Percentiles rank a stretch among this genome's conserved stretches.
These are phyloP conservation scores for Andrena fulva DNA, from an alignment of 2,888 invertebrate genomes.

Conservation along the genomic window DNA sequence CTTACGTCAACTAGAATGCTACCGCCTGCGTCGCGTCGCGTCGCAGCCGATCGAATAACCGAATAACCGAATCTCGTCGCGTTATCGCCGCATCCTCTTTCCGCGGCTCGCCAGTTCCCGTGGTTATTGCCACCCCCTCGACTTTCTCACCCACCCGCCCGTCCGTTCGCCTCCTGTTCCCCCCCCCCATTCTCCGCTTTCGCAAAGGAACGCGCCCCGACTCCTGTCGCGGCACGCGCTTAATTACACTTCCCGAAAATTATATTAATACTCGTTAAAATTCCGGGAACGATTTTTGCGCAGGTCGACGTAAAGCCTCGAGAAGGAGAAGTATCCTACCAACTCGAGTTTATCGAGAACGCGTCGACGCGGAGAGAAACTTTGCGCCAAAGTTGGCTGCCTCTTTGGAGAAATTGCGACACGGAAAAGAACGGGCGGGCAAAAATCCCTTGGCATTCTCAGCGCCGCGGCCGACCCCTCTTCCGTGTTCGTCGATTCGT, in stretches of 20 bases:
- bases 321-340: neutral
- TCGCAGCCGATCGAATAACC: constrained; percentile 60
- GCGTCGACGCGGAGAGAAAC: neutral
- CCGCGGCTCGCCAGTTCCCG: neutral
- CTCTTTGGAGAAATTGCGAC: neutral
- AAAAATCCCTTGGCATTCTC: neutral
- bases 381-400: neutral
- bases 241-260: constrained; percentile 71
- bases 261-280: constrained; percentile 75
- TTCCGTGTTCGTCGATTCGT: neutral
- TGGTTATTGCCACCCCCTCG: constrained; percentile 1
- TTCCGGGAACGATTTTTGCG: constrained; percentile 70
- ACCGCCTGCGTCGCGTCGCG: neutral
- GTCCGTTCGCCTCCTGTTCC: constrained; percentile 4
- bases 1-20: constrained; percentile 55
- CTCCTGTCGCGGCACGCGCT: constrained; percentile 29
- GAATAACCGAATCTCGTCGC: constrained; percentile 51
- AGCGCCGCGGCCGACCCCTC: neutral
- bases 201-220: neutral
- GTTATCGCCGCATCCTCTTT: constrained; percentile 29
- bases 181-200: neutral
- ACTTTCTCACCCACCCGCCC: constrained; percentile 4
- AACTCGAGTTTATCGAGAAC: neutral
- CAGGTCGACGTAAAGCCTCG: neutral
- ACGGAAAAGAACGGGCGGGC: neutral